Evolutionary conservation across 2,797 vertebrate genomes (phyloP).

Genomic region (Potorous gilbertii): DNA sequence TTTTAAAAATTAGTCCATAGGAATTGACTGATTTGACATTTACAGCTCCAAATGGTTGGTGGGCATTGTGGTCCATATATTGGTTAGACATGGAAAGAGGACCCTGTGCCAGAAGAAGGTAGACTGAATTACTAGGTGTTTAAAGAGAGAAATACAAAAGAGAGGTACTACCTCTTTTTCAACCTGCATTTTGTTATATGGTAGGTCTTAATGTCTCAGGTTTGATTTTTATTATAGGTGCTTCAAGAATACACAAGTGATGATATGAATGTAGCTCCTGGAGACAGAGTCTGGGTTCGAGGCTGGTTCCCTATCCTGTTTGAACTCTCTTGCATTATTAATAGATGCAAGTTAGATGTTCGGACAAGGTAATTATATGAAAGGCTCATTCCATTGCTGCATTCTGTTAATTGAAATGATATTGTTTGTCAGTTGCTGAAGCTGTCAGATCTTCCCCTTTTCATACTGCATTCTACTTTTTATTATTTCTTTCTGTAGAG

Average conservation of each 20-base stretch:
- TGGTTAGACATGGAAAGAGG: neutral
- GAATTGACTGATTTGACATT: neutral
- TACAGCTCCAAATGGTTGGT: neutral
- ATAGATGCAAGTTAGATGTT: slow-evolving; percentile 96
- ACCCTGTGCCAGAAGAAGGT: neutral
- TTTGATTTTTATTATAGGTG: slow-evolving; percentile 84
- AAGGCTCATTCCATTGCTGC: neutral
- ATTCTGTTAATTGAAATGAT: neutral
- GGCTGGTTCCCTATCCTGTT: slow-evolving; percentile 98
- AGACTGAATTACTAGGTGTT: neutral
- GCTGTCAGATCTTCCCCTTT: neutral
- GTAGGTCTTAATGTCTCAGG: slow-evolving; percentile 38
- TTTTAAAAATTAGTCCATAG: neutral
- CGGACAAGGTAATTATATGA: slow-evolving; percentile 90
- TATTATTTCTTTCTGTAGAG: slow-evolving; percentile 83
- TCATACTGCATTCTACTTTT: neutral
- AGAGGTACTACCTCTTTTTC: neutral
- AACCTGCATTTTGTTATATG: neutral
- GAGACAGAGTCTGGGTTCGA: slow-evolving; percentile 96
- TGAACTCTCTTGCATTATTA: slow-evolving; percentile 98
- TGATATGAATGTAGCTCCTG: slow-evolving; percentile 97
- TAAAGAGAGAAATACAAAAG: neutral
- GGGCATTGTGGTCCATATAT: neutral
- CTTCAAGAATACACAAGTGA: slow-evolving; percentile 97
- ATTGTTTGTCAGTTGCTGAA: neutral